Evolutionary conservation across 2,113 vertebrate genomes (phyloP).

Genomic region (Cynoglossus semilaevis): DNA sequence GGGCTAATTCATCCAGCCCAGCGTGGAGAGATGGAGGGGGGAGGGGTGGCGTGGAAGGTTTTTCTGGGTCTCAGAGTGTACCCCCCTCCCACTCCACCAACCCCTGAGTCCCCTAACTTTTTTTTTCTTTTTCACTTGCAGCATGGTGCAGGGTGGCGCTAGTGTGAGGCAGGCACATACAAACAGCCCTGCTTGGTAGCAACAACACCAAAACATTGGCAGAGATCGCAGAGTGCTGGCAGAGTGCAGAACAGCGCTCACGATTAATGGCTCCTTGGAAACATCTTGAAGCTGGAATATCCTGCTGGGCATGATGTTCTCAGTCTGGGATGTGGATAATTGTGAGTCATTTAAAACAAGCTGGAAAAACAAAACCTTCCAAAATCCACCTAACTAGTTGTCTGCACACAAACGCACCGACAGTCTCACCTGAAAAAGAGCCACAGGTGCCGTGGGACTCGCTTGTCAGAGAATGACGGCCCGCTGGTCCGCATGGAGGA

Average conservation of each 20-base stretch:
- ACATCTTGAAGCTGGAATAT: conserved; percentile 28
- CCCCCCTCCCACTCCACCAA: no score
- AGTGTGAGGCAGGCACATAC: conserved; percentile 49
- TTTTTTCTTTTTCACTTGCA: conserved; percentile 23
- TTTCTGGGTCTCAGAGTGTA: conserved; percentile 33
- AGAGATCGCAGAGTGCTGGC: conserved; percentile 37
- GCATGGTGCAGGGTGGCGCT: conserved; percentile 49
- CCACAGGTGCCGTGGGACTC: conserved; percentile 59
- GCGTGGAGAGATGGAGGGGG: conserved; percentile 68
- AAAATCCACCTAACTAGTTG: background rate
- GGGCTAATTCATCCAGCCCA: conserved; percentile 80
- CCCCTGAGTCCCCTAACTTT: background rate
- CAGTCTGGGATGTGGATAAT: conserved; percentile 10
- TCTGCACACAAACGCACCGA: background rate
- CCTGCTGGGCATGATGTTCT: conserved; percentile 18
- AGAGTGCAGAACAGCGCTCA: conserved; percentile 45
- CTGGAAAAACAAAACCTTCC: background rate
- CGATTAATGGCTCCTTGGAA: conserved; percentile 36
- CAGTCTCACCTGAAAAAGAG: conserved; percentile 48
- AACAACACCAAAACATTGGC: conserved; percentile 64
- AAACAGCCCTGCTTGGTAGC: conserved; percentile 41
- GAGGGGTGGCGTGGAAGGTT: conserved; percentile 36
- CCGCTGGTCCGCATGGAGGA: conserved; percentile 7
- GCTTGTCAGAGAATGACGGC: conserved; percentile 9
- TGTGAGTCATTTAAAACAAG: background rate